Percentiles rank a stretch among this genome's conserved stretches.
Conservation (phyloP, 2,113 vertebrate genomes). For the Himantopus leucocephalus region DNA sequence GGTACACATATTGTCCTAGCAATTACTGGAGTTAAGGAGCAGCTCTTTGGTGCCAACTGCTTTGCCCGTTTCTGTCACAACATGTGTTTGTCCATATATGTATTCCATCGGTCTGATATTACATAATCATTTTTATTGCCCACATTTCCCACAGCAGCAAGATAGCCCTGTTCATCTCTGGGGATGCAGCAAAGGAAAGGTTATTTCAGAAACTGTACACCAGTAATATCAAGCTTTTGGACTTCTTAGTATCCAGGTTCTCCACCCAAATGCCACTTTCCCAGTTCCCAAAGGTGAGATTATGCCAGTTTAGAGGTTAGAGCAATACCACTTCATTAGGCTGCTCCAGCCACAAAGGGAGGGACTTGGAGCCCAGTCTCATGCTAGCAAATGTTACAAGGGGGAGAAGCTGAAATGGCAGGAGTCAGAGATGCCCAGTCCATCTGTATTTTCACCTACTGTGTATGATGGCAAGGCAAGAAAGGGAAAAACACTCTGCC, state of each 20-base stretch:
- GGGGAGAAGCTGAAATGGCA: not conserved
- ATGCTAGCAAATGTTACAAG: accelerated
- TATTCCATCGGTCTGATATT: not conserved
- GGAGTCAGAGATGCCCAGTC: not conserved
- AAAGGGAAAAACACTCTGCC: not conserved
- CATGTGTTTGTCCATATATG: not conserved
- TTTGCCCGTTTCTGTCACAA: not conserved
- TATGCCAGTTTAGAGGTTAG: not conserved
- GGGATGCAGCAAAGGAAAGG: not conserved
- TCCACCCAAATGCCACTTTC: not conserved
- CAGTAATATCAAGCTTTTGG: not conserved
- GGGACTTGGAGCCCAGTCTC: not conserved
- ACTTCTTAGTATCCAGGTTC: not conserved
- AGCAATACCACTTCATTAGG: not conserved
- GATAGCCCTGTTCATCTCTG: not conserved
- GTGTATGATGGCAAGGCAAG: not conserved
- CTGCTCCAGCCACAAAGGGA: not conserved
- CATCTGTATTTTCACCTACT: not conserved
- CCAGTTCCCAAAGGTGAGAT: not conserved
- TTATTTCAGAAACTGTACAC: not conserved
- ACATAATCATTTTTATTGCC: not conserved
- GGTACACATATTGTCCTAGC: not conserved
- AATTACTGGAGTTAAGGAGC: not conserved
- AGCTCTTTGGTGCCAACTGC: not conserved
- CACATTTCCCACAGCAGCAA: not conserved